Base-by-base conservation (phyloP, 2,888 invertebrate species). In the Stictocephala bisonia region DNA sequence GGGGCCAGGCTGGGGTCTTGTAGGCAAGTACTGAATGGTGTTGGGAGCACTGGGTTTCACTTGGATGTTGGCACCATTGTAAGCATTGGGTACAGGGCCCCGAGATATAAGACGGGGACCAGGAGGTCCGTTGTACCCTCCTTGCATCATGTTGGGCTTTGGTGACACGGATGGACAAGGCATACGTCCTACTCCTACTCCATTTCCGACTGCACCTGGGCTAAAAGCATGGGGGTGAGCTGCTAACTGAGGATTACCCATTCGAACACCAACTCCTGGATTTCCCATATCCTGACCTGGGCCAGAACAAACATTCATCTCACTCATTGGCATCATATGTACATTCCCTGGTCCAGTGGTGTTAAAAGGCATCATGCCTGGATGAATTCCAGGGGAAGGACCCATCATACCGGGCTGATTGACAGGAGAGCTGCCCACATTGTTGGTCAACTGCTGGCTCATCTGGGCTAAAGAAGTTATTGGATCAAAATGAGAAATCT, bases 31-130 rank as follows among this genome's bases (percentile, higher is more conserved):
- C 87, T 98, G 97, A 83, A 98, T 98, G 40, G 98, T 98, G 85
- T 98, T 98, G 0, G 98, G 97, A 11, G 97, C 96, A 84, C 94
- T 96, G 9, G 97, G 94, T 85, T 97, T 97, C 26, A 98, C 96
- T 75, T 85, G 84, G 48, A 95, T 93, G 84, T 95, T 97, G 53
- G 92, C 90, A 78, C 91, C 91, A 80, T 91, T 91, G 81, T 90
- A 90, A 1, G 88, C 87, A 81, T 86, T 88, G 1, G 85, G 84
- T 7, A 84, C 84, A 18, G 82, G 81, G 0, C 82, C 81, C 53
- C 83, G 83, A 67, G 83, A 83, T 7, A 81, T 82, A 7, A 83
- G 9, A 83, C 84, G 11, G 4, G 69, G 70, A 24, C 77, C 72
- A 0, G 71, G 74, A 20, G 72, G 75, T 13, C 73, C 72, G 18